Base-by-base conservation (phyloP, 2,113 vertebrate genomes). In the Anser brachyrhynchus region DNA sequence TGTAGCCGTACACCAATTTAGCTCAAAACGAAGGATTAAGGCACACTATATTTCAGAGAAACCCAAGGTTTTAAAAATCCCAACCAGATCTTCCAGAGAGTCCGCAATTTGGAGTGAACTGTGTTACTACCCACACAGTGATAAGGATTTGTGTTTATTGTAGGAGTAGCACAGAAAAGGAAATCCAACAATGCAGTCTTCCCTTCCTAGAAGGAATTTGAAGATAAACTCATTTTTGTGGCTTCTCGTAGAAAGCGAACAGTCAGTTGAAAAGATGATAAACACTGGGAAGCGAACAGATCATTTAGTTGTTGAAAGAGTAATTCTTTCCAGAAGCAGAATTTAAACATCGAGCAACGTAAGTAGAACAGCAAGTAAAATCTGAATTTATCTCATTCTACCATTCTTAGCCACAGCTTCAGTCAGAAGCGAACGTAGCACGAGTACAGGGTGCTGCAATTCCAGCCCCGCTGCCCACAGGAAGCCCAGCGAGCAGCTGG, bases 401-500 rank as follows among this genome's bases (percentile, higher is more conserved):
- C 83, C 73, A 2, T 37, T 25, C 62, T 28, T 85, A 95, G 82
- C 51, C 35, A 26, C 18, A 78, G n/a, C 13, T 51, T 1, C 44
- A 80, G 79, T 28, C 35, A 80, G 91, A 78, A 91, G 57, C 69
- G 88, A 95, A 2, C 83, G 39, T 1, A 20, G 75, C 96, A 92
- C 84, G 57, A 95, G 83, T 59, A 28, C 20, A 4, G 89, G 69
- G 82, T 65, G 54, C 94, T 61, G 92, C 93, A 88, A 73, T 55
- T 90, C 89, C 94, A 31, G 46, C 93, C 87, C 95, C 16, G 69
- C 94, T 92, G 90, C 93, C 94, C 10, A 0, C 1, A 22, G 91
- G 93, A 95, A 95, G 49, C 17, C 66, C 37, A 13, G 77, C 61
- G 92, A 79, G 25, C 95, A 91, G 92, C 86, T 91, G 94, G 70